These are phyloP conservation scores for Babyrousa celebensis DNA, from an alignment of 2,797 vertebrate genomes.

Conservation along the genomic window DNA sequence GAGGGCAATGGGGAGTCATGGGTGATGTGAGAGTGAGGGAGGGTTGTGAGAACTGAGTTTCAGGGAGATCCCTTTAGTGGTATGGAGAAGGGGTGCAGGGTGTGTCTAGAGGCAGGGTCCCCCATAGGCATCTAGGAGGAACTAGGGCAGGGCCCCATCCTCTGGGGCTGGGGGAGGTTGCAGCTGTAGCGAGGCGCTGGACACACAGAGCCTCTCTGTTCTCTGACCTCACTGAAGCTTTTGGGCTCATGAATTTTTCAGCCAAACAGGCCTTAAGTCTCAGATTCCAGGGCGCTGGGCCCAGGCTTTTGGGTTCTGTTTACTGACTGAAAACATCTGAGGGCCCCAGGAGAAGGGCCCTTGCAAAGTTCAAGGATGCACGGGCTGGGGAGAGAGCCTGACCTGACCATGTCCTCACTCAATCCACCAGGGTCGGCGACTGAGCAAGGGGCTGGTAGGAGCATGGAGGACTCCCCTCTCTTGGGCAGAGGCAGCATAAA, in stretches of 20 bases:
- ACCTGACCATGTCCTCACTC: fast-evolving
- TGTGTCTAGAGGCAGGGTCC: neutral
- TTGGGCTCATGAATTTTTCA: constrained; percentile 85
- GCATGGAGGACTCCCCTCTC: neutral
- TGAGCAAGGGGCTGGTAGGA: neutral
- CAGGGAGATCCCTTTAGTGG: neutral
- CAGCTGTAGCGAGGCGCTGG: neutral
- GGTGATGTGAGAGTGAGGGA: neutral
- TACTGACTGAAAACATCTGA: constrained; percentile 37
- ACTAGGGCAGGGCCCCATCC: neutral
- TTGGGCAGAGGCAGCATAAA: neutral
- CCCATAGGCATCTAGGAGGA: neutral
- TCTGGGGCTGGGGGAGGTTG: neutral
- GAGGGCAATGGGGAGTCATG: neutral
- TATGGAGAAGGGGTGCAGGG: neutral
- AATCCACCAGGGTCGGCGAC: too few species aligned
- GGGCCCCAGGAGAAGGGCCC: neutral
- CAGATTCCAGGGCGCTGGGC: constrained; percentile 71
- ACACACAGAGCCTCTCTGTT: constrained; percentile 80
- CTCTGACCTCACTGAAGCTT: constrained; percentile 59
- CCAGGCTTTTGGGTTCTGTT: constrained; percentile 66
- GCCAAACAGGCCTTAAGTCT: constrained; percentile 77
- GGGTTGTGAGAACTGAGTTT: neutral
- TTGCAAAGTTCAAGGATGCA: neutral
- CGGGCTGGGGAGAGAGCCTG: neutral